phyloP scores from a whole-genome alignment of 64 coral and sea anemone species.

The Actinia equina region DNA sequence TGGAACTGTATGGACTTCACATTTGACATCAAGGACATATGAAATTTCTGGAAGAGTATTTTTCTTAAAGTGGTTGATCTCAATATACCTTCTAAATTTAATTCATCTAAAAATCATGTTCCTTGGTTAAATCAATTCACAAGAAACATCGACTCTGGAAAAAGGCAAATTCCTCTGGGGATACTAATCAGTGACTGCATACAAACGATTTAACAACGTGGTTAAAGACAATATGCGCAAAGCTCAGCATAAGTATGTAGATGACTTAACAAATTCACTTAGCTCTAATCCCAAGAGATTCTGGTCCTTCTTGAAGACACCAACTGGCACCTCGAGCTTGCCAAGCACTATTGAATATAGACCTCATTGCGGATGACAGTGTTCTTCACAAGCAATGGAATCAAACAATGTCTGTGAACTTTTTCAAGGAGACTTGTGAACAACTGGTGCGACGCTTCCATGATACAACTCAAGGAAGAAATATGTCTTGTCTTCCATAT shows the following conservation, averaged over 20 bases:
- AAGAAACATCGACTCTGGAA: slow-evolving; percentile 39
- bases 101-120: slow-evolving; percentile 23
- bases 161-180: slow-evolving; percentile 44
- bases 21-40: slow-evolving; percentile 20
- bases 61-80: slow-evolving; percentile 44
- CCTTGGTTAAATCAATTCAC: slow-evolving; percentile 57
- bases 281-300: not conserved
- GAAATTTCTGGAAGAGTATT: slow-evolving; percentile 32
- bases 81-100: slow-evolving; percentile 52
- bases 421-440: not conserved
- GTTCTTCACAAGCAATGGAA: not conserved
- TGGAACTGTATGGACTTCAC: slow-evolving; percentile 40
- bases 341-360: not conserved
- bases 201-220: slow-evolving; percentile 40
- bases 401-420: no score
- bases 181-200: slow-evolving; percentile 22
- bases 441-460: not conserved
- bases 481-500: slow-evolving; percentile 8
- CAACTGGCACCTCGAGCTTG: not conserved
- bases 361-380: no score
- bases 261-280: slow-evolving; percentile 15
- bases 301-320: slow-evolving; percentile 2
- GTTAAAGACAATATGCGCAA: slow-evolving; percentile 43
- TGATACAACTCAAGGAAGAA: slow-evolving; percentile 12
- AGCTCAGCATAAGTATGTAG: slow-evolving; percentile 35